Evolutionary conservation across 2,797 vertebrate genomes (phyloP), one percentile per base, ranked within the genome.

Genomic region (Chaetodon trifasciatus): DNA sequence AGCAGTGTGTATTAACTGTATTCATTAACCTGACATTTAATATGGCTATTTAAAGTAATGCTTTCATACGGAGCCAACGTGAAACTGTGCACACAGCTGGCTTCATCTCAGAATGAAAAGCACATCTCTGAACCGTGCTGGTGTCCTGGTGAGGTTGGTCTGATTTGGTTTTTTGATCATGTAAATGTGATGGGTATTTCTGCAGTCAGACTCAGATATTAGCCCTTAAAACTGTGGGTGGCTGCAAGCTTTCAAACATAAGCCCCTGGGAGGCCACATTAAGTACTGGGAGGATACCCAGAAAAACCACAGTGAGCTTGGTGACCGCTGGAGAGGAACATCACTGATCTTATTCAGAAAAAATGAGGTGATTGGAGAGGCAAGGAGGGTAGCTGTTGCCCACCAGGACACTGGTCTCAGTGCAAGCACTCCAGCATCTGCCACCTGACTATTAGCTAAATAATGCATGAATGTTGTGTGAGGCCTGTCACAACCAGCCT

Each of bases 391-490:
- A 19, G 76, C 15, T 69, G 56, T 52, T 62, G 28, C 35, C 70
- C 83, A 65, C 49, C 32, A 77, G 79, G 88, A 91, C 70, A 8
- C 6, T 50, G 69, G 65, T 76, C 82, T 83, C 44, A 68, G 65
- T 8, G 68, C 13, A 72, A 62, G 75, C 84, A 89, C 83, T 91
- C 58, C 67, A 79, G 89, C 89, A 90, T 88, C 90, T 93, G 91
- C 83, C 81, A 81, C 82, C 81, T 82, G 69, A 83, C 76, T 86
- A 89, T 92, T 82, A 88, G 40, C 75, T 93, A 85, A 94, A 94
- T 93, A 93, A 94, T 93, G 83, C 86, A 95, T 94, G 84, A 46
- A 6, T 16, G 75, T 75, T 53, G 60, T 68, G 65, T 53, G 76
- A 80, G 4, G 46, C 64, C 75, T 75, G 82, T 84, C 79, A 86